phyloP scores from a whole-genome alignment of 1,140 invertebrate species.

The Megalopta genalis region DNA sequence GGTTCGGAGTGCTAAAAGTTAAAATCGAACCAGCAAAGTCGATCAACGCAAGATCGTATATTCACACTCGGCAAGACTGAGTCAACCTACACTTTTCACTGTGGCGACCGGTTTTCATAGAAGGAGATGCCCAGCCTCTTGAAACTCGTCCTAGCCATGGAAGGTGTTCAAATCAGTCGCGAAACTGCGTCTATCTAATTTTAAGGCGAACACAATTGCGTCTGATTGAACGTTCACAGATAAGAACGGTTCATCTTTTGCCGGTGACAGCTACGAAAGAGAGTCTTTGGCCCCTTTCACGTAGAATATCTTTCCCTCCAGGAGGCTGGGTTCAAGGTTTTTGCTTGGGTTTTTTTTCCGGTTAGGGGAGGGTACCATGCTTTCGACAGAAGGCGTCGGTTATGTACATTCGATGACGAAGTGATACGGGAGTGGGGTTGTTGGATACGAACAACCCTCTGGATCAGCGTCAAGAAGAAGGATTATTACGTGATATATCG shows the following conservation, averaged over 20 bases:
- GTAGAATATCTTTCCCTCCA: constrained; percentile 41
- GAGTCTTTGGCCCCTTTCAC: constrained; percentile 26
- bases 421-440: constrained; percentile 4
- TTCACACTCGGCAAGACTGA: constrained; percentile 1
- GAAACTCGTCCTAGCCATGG: constrained; percentile 15
- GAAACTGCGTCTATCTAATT: not conserved
- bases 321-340: not conserved
- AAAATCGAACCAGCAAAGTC: no score
- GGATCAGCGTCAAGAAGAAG: not conserved
- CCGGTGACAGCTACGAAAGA: constrained; percentile 35
- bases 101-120: constrained; percentile 21
- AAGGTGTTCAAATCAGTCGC: constrained; percentile 9
- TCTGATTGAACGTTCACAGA: constrained; percentile 24
- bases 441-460: constrained; percentile 13
- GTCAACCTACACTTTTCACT: not conserved
- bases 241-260: constrained; percentile 50
- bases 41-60: no score
- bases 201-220: not conserved
- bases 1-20: no score
- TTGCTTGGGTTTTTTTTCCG: constrained; percentile 1
- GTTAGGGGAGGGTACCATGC: constrained; percentile 20
- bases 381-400: constrained; percentile 50
- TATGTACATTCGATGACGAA: constrained; percentile 48
- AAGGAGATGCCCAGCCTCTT: constrained; percentile 19
- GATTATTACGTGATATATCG: not conserved